phyloP scores from a whole-genome alignment of 2,888 invertebrate genomes.

The Tethea ocularis region DNA sequence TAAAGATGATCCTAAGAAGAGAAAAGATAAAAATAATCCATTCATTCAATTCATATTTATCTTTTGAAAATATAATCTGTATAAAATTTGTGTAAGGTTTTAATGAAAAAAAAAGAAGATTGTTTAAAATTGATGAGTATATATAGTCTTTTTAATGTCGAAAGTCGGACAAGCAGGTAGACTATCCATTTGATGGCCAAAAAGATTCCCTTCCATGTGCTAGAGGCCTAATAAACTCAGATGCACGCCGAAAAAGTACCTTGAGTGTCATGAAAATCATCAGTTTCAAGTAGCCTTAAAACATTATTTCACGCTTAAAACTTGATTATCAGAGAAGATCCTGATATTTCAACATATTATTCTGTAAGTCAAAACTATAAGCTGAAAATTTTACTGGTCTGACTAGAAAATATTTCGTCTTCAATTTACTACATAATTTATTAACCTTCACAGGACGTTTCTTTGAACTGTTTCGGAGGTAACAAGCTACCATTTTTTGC shows the following conservation, averaged over 20 bases:
- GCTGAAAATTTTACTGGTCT: background rate
- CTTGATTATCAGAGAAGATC: too few relatives aligned
- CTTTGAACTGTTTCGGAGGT: background rate
- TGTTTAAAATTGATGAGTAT: too few relatives aligned
- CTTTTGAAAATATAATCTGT: background rate
- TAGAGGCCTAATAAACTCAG: too few relatives aligned
- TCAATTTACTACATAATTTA: background rate
- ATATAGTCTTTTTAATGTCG: too few relatives aligned
- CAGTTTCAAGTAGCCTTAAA: too few relatives aligned
- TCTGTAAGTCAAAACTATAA: background rate
- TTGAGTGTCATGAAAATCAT: too few relatives aligned
- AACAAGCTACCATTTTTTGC: conserved; percentile 5
- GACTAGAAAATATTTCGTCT: background rate
- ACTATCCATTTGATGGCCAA: background rate
- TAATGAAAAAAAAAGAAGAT: too few relatives aligned
- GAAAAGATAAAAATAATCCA: background rate
- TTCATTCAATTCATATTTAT: background rate
- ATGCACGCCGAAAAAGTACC: too few relatives aligned
- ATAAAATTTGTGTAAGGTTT: background rate
- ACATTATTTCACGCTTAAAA: too few relatives aligned
- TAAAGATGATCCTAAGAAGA: background rate
- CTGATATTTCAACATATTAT: too few relatives aligned
- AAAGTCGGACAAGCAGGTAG: too few relatives aligned
- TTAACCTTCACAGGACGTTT: background rate
- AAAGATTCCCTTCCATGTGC: too few relatives aligned